Evolutionary conservation across 2,797 vertebrate genomes (phyloP), one percentile per base, ranked within the genome.

Genomic region (Salarias fasciatus): DNA sequence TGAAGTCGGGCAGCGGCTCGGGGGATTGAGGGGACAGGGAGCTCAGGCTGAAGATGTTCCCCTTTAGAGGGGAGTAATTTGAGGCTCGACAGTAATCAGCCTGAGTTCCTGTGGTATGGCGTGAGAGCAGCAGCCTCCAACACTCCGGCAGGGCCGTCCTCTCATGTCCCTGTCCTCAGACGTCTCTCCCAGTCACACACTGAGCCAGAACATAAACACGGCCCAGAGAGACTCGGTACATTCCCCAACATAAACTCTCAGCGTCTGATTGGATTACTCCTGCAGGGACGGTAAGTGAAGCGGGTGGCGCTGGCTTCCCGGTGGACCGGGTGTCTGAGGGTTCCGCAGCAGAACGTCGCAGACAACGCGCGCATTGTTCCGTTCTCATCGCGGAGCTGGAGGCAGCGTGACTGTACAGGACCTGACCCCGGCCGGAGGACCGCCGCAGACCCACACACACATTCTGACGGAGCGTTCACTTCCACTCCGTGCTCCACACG

Each of bases 31-130:
- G 48, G 57, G 59, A 72, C 53, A 53, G 69, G 64, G 69, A 1
- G 10, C 83, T 77, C 63, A 70, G 78, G 84, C 38, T 80, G 80
- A 83, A 77, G 86, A 88, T 87, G 88, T 86, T 85, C 83, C 79
- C 56, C 78, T 88, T 89, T 86, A 53, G 72, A 86, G 72, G 72
- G 79, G 84, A 84, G 84, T 87, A 89, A 92, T 92, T 92, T 90
- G 78, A 85, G 86, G 86, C 79, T 86, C 71, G 82, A 84, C 81
- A 70, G 81, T 88, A 90, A 91, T 91, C 89, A 90, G 84, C 38
- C 78, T 3, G 33, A 71, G 87, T 82, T 89, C 80, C 81, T 83
- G 86, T 83, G 88, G 90, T 83, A 69, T 89, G 86, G 85, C 78
- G 43, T 88, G 82, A 83, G 80, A 86, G 82, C 69, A 73, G 62